Conservation (phyloP, 2,797 vertebrate genomes). For the Megaceryle alcyon region DNA sequence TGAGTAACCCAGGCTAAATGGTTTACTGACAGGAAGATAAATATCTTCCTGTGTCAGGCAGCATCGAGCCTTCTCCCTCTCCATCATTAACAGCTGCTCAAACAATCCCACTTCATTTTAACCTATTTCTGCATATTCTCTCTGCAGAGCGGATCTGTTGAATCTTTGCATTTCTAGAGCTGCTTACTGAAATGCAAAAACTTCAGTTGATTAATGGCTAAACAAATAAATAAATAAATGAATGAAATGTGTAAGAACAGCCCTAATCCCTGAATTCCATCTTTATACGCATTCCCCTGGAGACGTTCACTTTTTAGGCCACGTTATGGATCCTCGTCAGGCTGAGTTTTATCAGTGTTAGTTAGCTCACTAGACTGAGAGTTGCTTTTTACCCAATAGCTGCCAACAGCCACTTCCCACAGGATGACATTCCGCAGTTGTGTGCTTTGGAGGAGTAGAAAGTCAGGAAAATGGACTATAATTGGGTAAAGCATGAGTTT, state of each 20-base stretch:
- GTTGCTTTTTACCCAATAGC: background rate
- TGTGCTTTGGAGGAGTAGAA: background rate
- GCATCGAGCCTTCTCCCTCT: background rate
- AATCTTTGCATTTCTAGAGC: background rate
- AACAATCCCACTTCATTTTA: background rate
- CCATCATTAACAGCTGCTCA: background rate
- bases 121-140: background rate
- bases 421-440: accelerated
- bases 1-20: background rate
- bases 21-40: background rate
- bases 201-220: background rate
- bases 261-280: background rate
- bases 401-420: background rate
- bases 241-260: background rate
- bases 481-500: background rate
- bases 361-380: background rate
- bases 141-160: background rate
- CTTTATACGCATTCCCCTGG: background rate
- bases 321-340: accelerated
- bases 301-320: background rate
- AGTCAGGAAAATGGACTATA: background rate
- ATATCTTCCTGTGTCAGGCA: background rate
- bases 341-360: background rate
- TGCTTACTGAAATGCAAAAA: background rate
- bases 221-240: background rate